A percentile compares a stretch with the other conserved stretches of the same genome.
Conservation (phyloP, 2,113 vertebrate species). For the Misgurnus anguillicaudatus region DNA sequence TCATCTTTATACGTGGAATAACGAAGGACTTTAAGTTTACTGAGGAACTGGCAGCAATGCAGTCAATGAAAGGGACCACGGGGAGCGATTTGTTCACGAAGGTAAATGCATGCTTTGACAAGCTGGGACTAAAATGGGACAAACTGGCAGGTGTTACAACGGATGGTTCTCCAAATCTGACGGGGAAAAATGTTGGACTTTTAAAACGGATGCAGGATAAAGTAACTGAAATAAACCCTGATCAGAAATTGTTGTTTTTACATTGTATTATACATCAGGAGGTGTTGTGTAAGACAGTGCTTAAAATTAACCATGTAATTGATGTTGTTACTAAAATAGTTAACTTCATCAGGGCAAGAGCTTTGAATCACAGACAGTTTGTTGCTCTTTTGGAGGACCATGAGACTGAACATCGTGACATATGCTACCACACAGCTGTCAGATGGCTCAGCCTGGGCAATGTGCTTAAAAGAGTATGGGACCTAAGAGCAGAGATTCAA, state of each 20-base stretch:
- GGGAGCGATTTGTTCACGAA: slow-evolving; percentile 34
- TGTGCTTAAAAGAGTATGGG: slow-evolving; percentile 24
- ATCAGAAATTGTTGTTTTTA: slow-evolving; percentile 14
- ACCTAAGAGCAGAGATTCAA: slow-evolving; percentile 35
- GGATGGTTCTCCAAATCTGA: slow-evolving; percentile 41
- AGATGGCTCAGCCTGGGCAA: slow-evolving; percentile 51
- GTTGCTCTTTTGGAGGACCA: slow-evolving; percentile 49
- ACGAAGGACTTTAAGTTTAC: slow-evolving; percentile 39
- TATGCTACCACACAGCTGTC: slow-evolving; percentile 48
- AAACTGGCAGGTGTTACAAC: slow-evolving; percentile 30
- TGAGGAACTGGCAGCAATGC: slow-evolving; percentile 41
- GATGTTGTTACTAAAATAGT: slow-evolving; percentile 50
- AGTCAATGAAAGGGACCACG: slow-evolving; percentile 25
- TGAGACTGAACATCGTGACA: slow-evolving; percentile 45
- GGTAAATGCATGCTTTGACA: slow-evolving; percentile 37
- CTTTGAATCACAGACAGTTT: slow-evolving; percentile 55
- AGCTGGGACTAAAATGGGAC: slow-evolving; percentile 39
- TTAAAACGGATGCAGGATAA: slow-evolving; percentile 27
- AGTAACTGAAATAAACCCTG: slow-evolving; percentile 3
- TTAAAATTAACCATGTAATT: slow-evolving; percentile 47
- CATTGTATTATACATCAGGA: slow-evolving; percentile 48
- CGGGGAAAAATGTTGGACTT: slow-evolving; percentile 26
- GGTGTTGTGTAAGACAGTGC: slow-evolving; percentile 40
- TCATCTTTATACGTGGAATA: not conserved
- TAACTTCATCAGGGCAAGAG: slow-evolving; percentile 45